These are phyloP conservation scores for Conomelus anceps DNA, from an alignment of 2,888 invertebrate genomes.

Conservation along the genomic window DNA sequence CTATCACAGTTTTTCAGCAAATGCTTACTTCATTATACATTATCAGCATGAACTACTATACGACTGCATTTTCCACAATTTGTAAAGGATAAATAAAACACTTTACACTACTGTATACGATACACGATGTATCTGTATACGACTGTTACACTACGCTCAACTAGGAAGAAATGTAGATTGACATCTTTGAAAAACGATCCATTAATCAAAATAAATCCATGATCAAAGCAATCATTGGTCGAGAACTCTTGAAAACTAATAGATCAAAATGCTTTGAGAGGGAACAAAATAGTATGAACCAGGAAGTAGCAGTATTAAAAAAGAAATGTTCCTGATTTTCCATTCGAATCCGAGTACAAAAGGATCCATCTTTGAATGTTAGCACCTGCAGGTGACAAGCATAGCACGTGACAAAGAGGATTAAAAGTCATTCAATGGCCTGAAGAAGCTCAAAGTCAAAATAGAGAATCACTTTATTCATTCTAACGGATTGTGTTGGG, in stretches of 20 bases:
- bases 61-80: too few relatives aligned
- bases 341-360: background rate
- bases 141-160: too few relatives aligned
- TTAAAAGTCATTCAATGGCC: background rate
- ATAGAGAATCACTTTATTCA: background rate
- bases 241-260: background rate
- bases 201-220: background rate
- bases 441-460: background rate
- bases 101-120: too few relatives aligned
- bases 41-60: too few relatives aligned
- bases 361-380: background rate
- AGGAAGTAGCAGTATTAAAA: background rate
- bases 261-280: background rate
- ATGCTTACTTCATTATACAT: too few relatives aligned
- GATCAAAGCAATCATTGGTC: background rate
- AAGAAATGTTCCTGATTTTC: background rate
- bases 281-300: background rate
- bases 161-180: too few relatives aligned
- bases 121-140: too few relatives aligned
- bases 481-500: background rate
- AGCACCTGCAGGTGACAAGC: background rate
- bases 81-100: too few relatives aligned
- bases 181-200: background rate
- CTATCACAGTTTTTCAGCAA: too few relatives aligned
- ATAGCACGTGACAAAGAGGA: background rate